Base-by-base conservation (phyloP, 2,888 invertebrate species). In the Tachina grossa region DNA sequence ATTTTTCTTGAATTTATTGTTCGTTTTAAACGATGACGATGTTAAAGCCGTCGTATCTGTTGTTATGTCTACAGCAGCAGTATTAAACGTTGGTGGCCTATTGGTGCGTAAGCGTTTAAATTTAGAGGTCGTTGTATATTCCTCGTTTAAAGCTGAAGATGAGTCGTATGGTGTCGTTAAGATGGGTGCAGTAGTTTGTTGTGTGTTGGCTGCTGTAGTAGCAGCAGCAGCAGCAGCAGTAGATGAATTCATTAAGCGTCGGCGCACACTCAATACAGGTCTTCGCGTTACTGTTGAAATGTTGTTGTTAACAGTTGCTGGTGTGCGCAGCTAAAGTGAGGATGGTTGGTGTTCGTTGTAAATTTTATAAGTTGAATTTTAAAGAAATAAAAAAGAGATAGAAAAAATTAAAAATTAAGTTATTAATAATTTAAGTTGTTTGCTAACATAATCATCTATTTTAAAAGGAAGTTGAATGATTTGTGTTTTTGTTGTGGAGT, bases 221-320 rank as follows among this genome's bases (percentile, higher is more conserved):
- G 90, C 65, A 22, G 88, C 13, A 49, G 90, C 65, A 22, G 88
- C 13, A 49, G 77, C 81, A 63, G 90, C 65, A 22, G 88, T 84
- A 59, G 88, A 77, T 72, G 89, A 82, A 85, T 90, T 91, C 75
- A 91, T 89, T 88, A 90, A 88, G 87, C 92, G 91, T 72, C 91
- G 89, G 84, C 92, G 92, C 87, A 92, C 92, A 81, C 91, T 92
- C 87, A 92, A 82, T 84, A 90, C 89, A 69, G 92, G 92, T 75
- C 92, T 91, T 69, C 91, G 91, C 78, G 91, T 89, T 72, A 87
- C 89, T 69, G 87, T 87, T 69, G 87, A 79, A 59, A 69, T 74
- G 69, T 87, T 87, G 76, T 31, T 75, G 84, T 81, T 79, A 81
- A 77, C 87, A 87, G 88, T 88, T 75, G 85, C 61, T 85, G 88